Conservation (phyloP, 2,888 invertebrate genomes). For the Brenthis hecate region DNA sequence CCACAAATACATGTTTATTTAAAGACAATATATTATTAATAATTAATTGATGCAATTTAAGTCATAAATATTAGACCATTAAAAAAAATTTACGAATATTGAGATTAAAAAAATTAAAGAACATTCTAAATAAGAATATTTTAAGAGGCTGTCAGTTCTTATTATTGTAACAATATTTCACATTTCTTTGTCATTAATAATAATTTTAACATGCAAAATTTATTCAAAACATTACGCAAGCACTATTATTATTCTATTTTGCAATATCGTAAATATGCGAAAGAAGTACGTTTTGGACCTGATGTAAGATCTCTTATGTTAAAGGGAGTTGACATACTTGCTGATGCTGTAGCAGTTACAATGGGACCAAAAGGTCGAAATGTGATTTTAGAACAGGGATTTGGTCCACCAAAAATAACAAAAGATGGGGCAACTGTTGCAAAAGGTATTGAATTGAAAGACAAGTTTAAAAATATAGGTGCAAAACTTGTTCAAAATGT, state of each 20-base stretch:
- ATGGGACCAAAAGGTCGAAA: conserved; percentile 99
- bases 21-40: too few species aligned
- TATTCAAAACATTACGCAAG: conserved; percentile 27
- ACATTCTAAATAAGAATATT: too few species aligned
- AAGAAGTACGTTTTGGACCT: conserved; percentile 98
- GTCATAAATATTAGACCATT: too few species aligned
- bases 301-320: conserved; percentile 98
- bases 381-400: conserved; percentile 98
- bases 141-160: conserved; percentile 7
- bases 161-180: not conserved
- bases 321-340: conserved; percentile 97
- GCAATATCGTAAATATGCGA: conserved; percentile 84
- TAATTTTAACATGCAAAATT: conserved; percentile 50
- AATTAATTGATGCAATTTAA: too few species aligned
- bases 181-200: conserved; percentile 36
- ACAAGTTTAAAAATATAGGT: conserved; percentile 99
- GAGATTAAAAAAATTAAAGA: too few species aligned
- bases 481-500: conserved; percentile 99
- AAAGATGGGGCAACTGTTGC: conserved; percentile 99
- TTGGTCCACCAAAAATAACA: conserved; percentile 99
- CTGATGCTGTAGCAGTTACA: conserved; percentile 99
- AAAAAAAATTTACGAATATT: too few species aligned
- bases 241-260: conserved; percentile 19
- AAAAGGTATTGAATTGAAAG: conserved; percentile 97
- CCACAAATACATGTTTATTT: too few species aligned